Base-by-base conservation (phyloP, 2,888 invertebrate species). In the Sthenelais limicola region DNA sequence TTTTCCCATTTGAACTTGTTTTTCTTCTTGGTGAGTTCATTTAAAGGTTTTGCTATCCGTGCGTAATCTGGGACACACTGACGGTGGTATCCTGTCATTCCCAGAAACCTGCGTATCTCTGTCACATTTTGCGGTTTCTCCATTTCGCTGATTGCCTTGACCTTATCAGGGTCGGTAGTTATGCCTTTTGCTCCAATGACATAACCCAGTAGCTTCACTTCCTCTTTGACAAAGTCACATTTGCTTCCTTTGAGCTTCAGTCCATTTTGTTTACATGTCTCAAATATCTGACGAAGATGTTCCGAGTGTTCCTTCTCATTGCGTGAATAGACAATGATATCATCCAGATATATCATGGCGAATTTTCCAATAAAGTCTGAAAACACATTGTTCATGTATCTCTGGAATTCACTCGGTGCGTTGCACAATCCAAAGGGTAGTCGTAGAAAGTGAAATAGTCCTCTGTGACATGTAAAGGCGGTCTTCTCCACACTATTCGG, bases 361-460 rank as follows among this genome's bases (percentile, higher is more conserved):
- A 73, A 28, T 66, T 35, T 73, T 3, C 58, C 70, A 4, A 73
- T n/a, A 9, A 28, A 26, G 32, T 48, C 58, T n/a, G 28, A 18
- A 12, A 73, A 3, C 18, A 72, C 33, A 5, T 15, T 35, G 7
- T 73, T 52, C 74, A 77, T 76, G 1, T 51, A 33, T 3, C 68
- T n/a, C 38, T 68, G 72, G 52, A 76, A 77, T 3, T n/a, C 47
- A 3, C 69, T 49, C 3, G 73, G 76, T 9, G 73, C 72, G 56
- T 76, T 77, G 2, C 32, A 28, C n/a, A 76, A 43, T 9, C 76
- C 76, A 54, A 77, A 76, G 7, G 68, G 73, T 43, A 77, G 49
- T 1, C 43, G 12, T 12, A 21, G 26, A 38, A 77, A 76, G 32
- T 77, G 26, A 71, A 58, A 75, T 9, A 69, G 69, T 7, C 73